Evolutionary conservation across 2,888 invertebrate genomes (phyloP).

Genomic region (Ochlodes sylvanus): DNA sequence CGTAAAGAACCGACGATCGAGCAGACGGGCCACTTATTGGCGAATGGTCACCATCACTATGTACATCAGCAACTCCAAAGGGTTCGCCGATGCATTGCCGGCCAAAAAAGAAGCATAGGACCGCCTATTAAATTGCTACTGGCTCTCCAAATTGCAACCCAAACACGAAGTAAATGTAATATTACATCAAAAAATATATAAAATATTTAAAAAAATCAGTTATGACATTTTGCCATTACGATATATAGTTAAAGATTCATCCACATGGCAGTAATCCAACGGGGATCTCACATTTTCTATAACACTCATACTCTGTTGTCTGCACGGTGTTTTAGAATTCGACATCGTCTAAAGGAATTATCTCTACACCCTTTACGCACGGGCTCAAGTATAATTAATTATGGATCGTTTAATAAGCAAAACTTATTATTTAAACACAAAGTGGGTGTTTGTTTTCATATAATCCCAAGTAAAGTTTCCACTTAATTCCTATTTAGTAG

Average conservation of each 20-base stretch:
- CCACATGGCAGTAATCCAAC: slow-evolving; percentile 6
- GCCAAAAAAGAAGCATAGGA: no score
- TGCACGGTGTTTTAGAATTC: background rate
- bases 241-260: slow-evolving; percentile 5
- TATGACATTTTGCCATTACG: background rate
- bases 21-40: no score
- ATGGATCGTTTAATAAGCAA: background rate
- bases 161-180: no score
- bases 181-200: background rate
- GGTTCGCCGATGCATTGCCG: no score
- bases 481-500: no score
- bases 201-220: background rate
- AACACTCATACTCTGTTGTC: background rate
- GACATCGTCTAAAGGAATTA: background rate
- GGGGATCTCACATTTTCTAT: slow-evolving; percentile 11
- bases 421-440: background rate
- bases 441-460: background rate
- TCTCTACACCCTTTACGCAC: background rate
- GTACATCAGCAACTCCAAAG: no score
- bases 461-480: no score
- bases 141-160: no score
- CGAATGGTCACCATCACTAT: no score
- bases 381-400: background rate
- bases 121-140: no score
- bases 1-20: no score